Evolutionary conservation across 2,888 invertebrate genomes (phyloP), one percentile per base, ranked within the genome.

Genomic region (Cylindroiulus punctatus): DNA sequence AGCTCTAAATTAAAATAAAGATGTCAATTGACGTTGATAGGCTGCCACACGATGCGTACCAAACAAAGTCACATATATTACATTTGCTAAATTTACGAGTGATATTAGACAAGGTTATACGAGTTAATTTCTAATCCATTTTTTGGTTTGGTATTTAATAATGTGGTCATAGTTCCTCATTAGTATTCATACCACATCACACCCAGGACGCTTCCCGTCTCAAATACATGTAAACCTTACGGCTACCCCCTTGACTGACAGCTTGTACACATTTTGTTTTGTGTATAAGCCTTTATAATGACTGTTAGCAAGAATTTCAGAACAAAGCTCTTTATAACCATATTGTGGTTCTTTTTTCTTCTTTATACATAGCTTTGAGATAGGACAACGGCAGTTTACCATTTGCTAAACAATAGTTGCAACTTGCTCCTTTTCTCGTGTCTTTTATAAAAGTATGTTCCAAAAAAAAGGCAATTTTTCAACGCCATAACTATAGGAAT

Each of bases 21-120:
- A 65, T 26, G 65, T 65, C 65, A 65, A 22, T 65, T 65, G n/a
- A 65, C 65, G 65, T 65, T 65, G 65, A 65, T 65, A 26, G 65
- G 65, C 26, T 65, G 26, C 22, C 65, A 26, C 65, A 22, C 5
- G 65, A 65, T 65, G 19, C 1, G 22, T n/a, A 26, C 65, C 2
- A 65, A 65, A 22, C 22, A 65, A 65, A 65, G 65, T 22, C 2
- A 2, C 65, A 65, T 65, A 65, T 65, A 26, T 65, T 65, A 65
- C 65, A 65, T 52, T 52, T 52, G 52, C 12, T 19, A 7, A 52
- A 52, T 52, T 52, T 52, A 52, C 52, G 52, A 52, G 52, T 5
- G 17, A 52, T 52, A 65, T 26, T 10, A 65, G 65, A 65, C 65
- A 26, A 65, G 65, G 22, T 65, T 65, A 26, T 26, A 8, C n/a